Conservation (phyloP, 2,888 invertebrate species). For the Aporophyla nigra region DNA sequence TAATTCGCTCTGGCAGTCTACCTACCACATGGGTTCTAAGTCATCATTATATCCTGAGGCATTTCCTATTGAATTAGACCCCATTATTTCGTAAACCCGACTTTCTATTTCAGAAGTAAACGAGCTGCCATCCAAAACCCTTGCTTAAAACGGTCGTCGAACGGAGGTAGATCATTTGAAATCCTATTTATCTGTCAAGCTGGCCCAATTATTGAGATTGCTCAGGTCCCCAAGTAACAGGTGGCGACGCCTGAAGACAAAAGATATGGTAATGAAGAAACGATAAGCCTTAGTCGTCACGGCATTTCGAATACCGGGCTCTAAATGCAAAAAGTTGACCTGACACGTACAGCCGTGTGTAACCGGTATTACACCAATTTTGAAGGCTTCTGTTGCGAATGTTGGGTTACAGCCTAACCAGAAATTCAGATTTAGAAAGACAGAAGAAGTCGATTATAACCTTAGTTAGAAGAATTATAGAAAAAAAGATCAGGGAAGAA, state of each 20-base stretch:
- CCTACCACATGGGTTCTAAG: background rate
- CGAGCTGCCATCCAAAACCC: background rate
- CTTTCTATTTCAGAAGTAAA: slow-evolving; percentile 48
- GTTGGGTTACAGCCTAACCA: background rate
- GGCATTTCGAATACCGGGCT: slow-evolving; percentile 28
- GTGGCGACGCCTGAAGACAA: slow-evolving; percentile 49
- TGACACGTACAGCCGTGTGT: background rate
- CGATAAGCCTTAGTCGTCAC: slow-evolving; percentile 35
- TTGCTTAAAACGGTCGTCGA: background rate
- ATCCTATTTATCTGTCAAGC: slow-evolving; percentile 45
- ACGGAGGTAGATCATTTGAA: slow-evolving; percentile 43
- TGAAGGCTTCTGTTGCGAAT: background rate
- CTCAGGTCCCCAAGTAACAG: slow-evolving; percentile 37
- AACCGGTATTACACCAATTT: background rate
- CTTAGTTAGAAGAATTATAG: no score
- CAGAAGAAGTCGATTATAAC: background rate
- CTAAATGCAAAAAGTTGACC: slow-evolving; percentile 32
- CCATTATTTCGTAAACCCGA: slow-evolving; percentile 14
- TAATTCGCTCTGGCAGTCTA: background rate
- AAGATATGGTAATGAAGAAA: slow-evolving; percentile 47
- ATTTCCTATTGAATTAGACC: slow-evolving; percentile 14
- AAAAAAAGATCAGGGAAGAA: no score
- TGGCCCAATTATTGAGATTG: slow-evolving; percentile 35
- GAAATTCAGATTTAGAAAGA: background rate
- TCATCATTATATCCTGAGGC: slow-evolving; percentile 10